A percentile compares a stretch with the other conserved stretches of the same genome.
phyloP scores from a whole-genome alignment of 2,888 invertebrate species.

The Metacarcinus magister region DNA sequence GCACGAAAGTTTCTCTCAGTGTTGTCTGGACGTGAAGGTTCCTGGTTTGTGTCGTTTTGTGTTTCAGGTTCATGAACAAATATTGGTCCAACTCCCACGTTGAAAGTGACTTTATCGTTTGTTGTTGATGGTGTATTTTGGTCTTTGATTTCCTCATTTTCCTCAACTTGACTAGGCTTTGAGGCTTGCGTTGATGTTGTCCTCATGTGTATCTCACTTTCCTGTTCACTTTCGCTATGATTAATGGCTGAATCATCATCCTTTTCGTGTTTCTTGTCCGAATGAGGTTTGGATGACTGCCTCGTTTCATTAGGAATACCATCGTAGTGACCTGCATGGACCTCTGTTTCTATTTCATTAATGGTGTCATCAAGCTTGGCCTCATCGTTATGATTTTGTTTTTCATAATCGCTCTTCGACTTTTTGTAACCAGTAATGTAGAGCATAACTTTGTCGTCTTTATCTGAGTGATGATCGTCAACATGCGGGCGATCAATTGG shows the following conservation, averaged over 20 bases:
- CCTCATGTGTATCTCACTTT: neutral
- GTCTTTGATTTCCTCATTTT: neutral
- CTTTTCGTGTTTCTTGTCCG: neutral
- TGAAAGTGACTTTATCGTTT: neutral
- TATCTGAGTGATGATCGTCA: neutral
- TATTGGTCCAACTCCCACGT: conserved; percentile 13
- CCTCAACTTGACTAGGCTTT: neutral
- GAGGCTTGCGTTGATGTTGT: neutral
- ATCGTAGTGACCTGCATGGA: neutral
- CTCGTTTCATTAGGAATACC: neutral
- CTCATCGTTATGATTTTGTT: neutral
- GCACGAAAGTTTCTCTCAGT: neutral
- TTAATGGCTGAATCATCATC: neutral
- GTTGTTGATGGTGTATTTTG: neutral
- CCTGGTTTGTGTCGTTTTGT: neutral
- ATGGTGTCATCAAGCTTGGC: neutral
- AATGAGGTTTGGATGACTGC: neutral
- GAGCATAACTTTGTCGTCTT: neutral
- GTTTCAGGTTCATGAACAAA: neutral
- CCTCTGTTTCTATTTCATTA: neutral
- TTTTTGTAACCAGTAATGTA: neutral
- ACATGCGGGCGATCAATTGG: neutral
- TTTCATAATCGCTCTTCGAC: neutral
- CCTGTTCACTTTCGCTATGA: neutral
- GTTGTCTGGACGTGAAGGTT: neutral